Percentiles rank a stretch among this genome's conserved stretches.
Evolutionary conservation across 1,140 invertebrate genomes (phyloP).

Genomic region (Zophobas atratus): DNA sequence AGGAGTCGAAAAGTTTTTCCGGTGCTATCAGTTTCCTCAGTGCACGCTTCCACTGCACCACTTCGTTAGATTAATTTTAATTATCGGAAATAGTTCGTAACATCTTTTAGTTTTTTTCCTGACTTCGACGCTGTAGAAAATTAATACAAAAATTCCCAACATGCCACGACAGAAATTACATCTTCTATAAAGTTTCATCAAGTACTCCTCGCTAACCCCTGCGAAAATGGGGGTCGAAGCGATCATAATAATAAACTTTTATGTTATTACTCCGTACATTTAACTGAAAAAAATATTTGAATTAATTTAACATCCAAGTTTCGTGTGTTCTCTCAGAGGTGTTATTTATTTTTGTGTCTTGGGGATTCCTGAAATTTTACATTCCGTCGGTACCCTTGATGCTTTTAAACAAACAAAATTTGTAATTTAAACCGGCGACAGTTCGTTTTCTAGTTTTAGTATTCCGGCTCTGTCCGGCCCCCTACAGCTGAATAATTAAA

Average conservation of each 20-base stretch:
- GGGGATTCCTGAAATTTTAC: slow-evolving; percentile 28
- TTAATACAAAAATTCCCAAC: slow-evolving; percentile 1
- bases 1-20: too few species aligned
- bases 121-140: not conserved
- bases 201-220: not conserved
- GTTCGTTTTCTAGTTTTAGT: slow-evolving; percentile 47
- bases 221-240: not conserved
- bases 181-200: not conserved
- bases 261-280: slow-evolving; percentile 19
- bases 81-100: not conserved
- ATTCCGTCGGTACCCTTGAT: slow-evolving; percentile 1
- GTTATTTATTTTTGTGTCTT: slow-evolving; percentile 31
- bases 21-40: not conserved
- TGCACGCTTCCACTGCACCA: not conserved
- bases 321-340: slow-evolving; percentile 15
- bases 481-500: slow-evolving; percentile 44
- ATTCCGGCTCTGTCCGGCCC: slow-evolving; percentile 32
- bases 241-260: slow-evolving; percentile 32
- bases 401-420: slow-evolving; percentile 39
- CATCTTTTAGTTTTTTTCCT: not conserved
- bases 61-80: not conserved
- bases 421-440: slow-evolving; percentile 45
- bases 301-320: slow-evolving; percentile 24
- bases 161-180: slow-evolving; percentile 1
- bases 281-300: slow-evolving; percentile 38